Evolutionary conservation across 2,113 vertebrate species (phyloP).

Genomic region (Phylloscopus trochilus): DNA sequence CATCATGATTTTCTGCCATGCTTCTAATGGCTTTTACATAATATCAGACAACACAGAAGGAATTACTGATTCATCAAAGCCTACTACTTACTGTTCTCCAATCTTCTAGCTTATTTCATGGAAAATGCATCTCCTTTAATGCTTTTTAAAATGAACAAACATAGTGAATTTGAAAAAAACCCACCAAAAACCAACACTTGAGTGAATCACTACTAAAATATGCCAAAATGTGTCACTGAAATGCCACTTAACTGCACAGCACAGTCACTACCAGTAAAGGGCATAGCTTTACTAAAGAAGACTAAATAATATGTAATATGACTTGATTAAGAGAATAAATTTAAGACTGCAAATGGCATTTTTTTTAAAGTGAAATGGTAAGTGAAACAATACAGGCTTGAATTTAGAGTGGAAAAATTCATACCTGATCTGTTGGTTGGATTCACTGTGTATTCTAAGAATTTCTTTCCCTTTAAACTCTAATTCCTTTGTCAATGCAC

Average conservation of each 20-base stretch:
- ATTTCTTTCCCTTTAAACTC: slow-evolving; percentile 98
- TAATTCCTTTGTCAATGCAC: slow-evolving; percentile 92
- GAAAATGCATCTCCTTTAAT: slow-evolving; percentile 78
- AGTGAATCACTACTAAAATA: background rate
- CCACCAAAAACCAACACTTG: background rate
- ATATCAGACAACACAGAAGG: slow-evolving; percentile 21
- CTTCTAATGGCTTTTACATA: slow-evolving; percentile 44
- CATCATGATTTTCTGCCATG: slow-evolving; percentile 59
- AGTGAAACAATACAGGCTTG: background rate
- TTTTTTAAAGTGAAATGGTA: background rate
- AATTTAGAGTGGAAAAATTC: background rate
- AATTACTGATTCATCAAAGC: slow-evolving; percentile 31
- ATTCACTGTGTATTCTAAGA: slow-evolving; percentile 95
- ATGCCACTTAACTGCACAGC: background rate
- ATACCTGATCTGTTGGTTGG: slow-evolving; percentile 97
- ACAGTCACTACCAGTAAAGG: background rate
- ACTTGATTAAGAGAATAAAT: background rate
- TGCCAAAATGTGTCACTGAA: slow-evolving; percentile 1
- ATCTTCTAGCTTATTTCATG: slow-evolving; percentile 60
- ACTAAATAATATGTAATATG: background rate
- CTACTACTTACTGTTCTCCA: slow-evolving; percentile 47
- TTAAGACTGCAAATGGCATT: background rate
- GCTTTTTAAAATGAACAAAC: slow-evolving; percentile 63
- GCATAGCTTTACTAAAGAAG: background rate
- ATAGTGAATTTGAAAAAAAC: background rate